These are phyloP conservation scores for Lepidonotus clava DNA, from an alignment of 2,888 invertebrate species.

Conservation along the genomic window DNA sequence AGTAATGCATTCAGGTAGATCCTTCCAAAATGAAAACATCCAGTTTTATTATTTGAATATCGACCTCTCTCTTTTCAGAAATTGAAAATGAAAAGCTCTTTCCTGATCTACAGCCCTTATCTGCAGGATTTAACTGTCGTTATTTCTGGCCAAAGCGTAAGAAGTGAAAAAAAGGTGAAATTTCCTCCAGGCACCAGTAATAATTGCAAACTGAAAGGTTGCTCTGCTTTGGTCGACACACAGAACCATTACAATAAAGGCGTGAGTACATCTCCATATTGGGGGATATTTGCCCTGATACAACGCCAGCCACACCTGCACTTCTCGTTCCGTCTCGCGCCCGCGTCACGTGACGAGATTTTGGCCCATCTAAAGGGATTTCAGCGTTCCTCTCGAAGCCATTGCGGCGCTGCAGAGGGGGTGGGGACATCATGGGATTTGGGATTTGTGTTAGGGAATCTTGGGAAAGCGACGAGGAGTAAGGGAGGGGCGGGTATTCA, in stretches of 20 bases:
- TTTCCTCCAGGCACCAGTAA: background rate
- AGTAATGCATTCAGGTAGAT: background rate
- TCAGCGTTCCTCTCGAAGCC: background rate
- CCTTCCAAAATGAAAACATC: background rate
- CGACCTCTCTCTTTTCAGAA: background rate
- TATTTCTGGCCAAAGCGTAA: too few relatives aligned
- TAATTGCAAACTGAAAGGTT: background rate
- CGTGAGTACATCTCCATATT: background rate
- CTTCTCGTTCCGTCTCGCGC: background rate
- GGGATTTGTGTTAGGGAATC: background rate
- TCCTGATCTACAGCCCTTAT: too few relatives aligned
- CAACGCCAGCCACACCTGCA: conserved; percentile 2
- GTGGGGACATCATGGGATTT: too few relatives aligned
- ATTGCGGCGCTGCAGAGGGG: background rate
- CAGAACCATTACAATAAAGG: background rate
- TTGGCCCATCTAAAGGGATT: background rate
- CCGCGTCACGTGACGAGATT: background rate
- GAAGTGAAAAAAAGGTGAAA: background rate
- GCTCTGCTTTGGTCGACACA: background rate
- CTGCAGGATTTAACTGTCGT: too few relatives aligned
- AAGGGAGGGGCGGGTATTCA: background rate
- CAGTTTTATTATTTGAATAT: background rate
- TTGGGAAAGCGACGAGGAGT: background rate
- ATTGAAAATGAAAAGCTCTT: too few relatives aligned
- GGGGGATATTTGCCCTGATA: conserved; percentile 17